These are phyloP conservation scores for Pterostichus madidus DNA, from an alignment of 2,888 invertebrate genomes.

Conservation along the genomic window DNA sequence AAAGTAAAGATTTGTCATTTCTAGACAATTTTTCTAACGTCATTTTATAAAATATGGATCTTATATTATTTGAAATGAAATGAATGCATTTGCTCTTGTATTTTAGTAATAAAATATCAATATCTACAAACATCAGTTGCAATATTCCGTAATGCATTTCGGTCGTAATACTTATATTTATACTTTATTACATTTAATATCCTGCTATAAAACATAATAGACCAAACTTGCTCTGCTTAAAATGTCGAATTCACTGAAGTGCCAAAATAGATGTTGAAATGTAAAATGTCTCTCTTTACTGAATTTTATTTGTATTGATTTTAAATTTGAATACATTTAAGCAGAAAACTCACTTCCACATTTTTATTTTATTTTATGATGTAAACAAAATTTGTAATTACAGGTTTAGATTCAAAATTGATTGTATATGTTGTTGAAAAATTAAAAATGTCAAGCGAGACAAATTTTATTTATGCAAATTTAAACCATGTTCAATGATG, in stretches of 20 bases:
- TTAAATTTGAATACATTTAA: constrained; percentile 21
- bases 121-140: background rate
- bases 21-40: too few species aligned
- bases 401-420: background rate
- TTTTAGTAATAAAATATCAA: background rate
- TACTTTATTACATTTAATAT: constrained; percentile 7
- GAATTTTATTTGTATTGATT: constrained; percentile 28
- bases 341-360: background rate
- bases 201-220: background rate
- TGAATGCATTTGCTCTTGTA: constrained; percentile 2
- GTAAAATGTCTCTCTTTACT: background rate
- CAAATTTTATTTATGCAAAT: too few species aligned
- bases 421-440: background rate
- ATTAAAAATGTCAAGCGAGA: background rate
- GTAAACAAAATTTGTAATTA: constrained; percentile 10
- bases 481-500: too few species aligned
- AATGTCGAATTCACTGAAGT: background rate
- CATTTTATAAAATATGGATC: background rate
- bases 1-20: too few species aligned
- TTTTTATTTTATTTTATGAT: background rate
- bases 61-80: background rate
- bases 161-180: constrained; percentile 15
- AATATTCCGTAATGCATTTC: constrained; percentile 6
- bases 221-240: background rate
- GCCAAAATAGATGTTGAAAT: background rate